phyloP scores from a whole-genome alignment of 2,888 invertebrate genomes.

The Gonocerus acuteangulatus region DNA sequence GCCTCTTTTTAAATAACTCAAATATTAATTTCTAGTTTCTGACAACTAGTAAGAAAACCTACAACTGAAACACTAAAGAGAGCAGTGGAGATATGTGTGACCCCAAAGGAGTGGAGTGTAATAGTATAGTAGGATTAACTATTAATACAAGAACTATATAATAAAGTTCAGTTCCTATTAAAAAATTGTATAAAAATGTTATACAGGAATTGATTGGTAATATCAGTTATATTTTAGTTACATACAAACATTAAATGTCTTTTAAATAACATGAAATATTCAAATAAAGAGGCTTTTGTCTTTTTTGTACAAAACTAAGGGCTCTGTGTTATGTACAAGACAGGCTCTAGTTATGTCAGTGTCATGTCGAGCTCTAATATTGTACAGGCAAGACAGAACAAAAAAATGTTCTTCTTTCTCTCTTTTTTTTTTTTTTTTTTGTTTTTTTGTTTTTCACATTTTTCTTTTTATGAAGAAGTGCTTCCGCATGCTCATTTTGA shows the following conservation, averaged over 20 bases:
- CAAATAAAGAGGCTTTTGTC: slow-evolving; percentile 21
- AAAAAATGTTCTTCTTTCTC: slow-evolving; percentile 10
- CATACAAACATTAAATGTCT: slow-evolving; percentile 20
- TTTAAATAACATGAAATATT: slow-evolving; percentile 17
- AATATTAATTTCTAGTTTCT: slow-evolving; percentile 6
- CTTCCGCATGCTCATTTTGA: slow-evolving; percentile 20
- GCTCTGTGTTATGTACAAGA: slow-evolving; percentile 15
- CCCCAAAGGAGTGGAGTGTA: slow-evolving; percentile 6
- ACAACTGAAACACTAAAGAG: slow-evolving; percentile 11
- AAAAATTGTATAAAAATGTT: slow-evolving; percentile 23
- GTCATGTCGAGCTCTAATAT: slow-evolving; percentile 24
- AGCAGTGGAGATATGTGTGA: slow-evolving; percentile 23
- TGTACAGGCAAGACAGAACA: slow-evolving; percentile 20
- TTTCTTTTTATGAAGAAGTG: neutral
- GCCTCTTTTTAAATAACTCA: slow-evolving; percentile 16
- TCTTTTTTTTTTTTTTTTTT: slow-evolving; percentile 1
- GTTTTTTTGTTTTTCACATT: too few species aligned
- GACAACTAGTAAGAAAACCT: neutral
- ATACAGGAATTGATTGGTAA: slow-evolving; percentile 16
- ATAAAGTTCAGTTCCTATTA: slow-evolving; percentile 20
- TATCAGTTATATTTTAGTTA: slow-evolving; percentile 13
- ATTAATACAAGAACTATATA: slow-evolving; percentile 20
- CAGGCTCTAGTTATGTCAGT: slow-evolving; percentile 13
- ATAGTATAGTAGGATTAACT: slow-evolving; percentile 6
- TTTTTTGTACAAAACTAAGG: slow-evolving; percentile 23